Percentiles rank a stretch among this genome's conserved stretches.
These are phyloP conservation scores for Falco cherrug DNA, from an alignment of 2,797 vertebrate genomes.

Conservation along the genomic window DNA sequence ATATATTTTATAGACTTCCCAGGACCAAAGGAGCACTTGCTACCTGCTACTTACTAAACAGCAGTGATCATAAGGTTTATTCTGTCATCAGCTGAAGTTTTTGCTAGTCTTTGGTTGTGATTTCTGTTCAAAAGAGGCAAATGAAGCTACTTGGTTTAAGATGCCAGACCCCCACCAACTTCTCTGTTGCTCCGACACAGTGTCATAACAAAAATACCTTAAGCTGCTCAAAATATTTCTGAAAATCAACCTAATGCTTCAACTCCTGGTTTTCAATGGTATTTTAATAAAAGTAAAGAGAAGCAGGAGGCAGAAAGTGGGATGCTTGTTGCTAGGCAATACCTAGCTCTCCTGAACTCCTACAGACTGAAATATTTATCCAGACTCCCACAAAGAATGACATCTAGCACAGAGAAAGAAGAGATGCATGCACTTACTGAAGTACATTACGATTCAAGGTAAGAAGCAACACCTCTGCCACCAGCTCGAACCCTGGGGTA, in stretches of 20 bases:
- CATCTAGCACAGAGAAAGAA: not conserved
- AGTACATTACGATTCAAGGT: not conserved
- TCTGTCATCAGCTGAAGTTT: not conserved
- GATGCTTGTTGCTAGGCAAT: conserved; percentile 73
- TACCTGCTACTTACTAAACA: not conserved
- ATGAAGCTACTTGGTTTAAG: not conserved
- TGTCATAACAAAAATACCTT: conserved; percentile 24
- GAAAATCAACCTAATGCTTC: conserved; percentile 64
- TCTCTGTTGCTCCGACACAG: not conserved
- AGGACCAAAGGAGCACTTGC: not conserved
- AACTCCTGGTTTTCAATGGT: conserved; percentile 35
- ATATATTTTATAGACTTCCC: not conserved
- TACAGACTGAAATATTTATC: conserved; percentile 63
- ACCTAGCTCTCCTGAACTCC: conserved; percentile 63
- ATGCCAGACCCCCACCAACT: not conserved
- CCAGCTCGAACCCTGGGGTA: not conserved
- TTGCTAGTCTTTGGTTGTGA: not conserved
- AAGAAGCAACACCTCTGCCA: not conserved
- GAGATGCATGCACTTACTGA: not conserved
- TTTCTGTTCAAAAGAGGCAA: not conserved
- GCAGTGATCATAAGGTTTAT: not conserved
- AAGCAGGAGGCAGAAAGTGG: conserved; percentile 37
- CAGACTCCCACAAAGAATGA: not conserved
- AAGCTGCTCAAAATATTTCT: conserved; percentile 67
- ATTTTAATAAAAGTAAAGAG: conserved; percentile 66